A percentile compares a stretch with the other conserved stretches of the same genome.
Conservation (phyloP, 1,140 invertebrate species). For the Patella vulgata region DNA sequence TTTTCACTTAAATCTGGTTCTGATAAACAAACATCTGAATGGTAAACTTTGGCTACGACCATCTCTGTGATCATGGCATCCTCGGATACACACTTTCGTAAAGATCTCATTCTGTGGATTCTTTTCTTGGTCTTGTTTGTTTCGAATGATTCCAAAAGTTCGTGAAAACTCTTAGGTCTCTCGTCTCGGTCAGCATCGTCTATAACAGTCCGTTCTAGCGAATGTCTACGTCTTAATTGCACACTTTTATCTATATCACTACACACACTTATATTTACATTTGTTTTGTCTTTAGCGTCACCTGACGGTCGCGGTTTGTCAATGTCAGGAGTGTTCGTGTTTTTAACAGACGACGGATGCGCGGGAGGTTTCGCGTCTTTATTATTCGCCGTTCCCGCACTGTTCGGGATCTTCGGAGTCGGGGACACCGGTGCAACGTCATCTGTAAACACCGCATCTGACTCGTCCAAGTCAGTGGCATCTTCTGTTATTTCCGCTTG, state of each 20-base stretch:
- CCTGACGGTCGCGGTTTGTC: no score
- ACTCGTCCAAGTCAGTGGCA: not conserved
- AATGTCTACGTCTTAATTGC: no score
- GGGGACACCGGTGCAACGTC: conserved; percentile 29
- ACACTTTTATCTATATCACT: no score
- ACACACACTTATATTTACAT: no score
- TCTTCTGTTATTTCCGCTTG: not conserved
- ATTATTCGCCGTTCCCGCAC: no score
- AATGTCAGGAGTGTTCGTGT: no score
- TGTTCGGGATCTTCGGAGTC: no score
- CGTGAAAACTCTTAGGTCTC: conserved; percentile 58
- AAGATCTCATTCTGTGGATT: conserved; percentile 22
- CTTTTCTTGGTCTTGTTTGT: conserved; percentile 34
- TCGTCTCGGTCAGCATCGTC: conserved; percentile 10
- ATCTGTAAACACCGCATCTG: conserved; percentile 11
- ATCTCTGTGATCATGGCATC: conserved; percentile 42
- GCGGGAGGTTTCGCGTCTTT: no score
- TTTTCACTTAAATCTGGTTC: conserved; percentile 41
- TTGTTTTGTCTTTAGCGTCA: no score
- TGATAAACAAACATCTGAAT: conserved; percentile 42
- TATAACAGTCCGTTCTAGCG: no score
- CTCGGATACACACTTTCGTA: conserved; percentile 53
- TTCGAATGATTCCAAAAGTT: conserved; percentile 52
- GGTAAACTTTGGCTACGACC: conserved; percentile 40
- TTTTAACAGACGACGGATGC: no score